phyloP scores from a whole-genome alignment of 2,797 vertebrate genomes.

The Chloroceryle inda region DNA sequence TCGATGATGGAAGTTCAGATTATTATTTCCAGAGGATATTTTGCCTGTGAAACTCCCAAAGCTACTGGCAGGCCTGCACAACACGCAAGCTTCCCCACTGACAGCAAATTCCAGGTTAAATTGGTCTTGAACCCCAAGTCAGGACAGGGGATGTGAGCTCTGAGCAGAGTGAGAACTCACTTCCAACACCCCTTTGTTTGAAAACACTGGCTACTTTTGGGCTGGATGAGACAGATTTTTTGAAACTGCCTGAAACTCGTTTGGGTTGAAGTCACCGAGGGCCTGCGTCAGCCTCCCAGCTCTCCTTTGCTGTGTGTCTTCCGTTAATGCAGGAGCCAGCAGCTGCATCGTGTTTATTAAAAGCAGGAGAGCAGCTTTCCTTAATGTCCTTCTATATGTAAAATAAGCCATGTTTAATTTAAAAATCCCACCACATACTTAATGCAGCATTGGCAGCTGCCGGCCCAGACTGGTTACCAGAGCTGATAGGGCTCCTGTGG shows the following conservation, averaged over 20 bases:
- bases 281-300: accelerated
- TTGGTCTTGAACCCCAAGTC: not conserved
- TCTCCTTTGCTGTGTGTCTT: not conserved
- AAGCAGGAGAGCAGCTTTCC: not conserved
- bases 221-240: not conserved
- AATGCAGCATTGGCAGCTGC: not conserved
- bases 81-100: not conserved
- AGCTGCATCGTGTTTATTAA: not conserved
- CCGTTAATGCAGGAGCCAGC: not conserved
- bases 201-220: not conserved
- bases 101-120: not conserved
- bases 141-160: not conserved
- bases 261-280: not conserved
- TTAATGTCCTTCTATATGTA: not conserved
- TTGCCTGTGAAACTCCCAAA: not conserved
- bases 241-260: not conserved
- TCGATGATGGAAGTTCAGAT: not conserved
- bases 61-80: not conserved
- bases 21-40: not conserved
- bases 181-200: not conserved
- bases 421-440: not conserved
- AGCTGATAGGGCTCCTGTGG: not conserved
- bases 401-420: not conserved
- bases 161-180: not conserved
- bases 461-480: not conserved